Evolutionary conservation across 1,140 invertebrate genomes (phyloP).

Genomic region (Latrodectus geometricus): DNA sequence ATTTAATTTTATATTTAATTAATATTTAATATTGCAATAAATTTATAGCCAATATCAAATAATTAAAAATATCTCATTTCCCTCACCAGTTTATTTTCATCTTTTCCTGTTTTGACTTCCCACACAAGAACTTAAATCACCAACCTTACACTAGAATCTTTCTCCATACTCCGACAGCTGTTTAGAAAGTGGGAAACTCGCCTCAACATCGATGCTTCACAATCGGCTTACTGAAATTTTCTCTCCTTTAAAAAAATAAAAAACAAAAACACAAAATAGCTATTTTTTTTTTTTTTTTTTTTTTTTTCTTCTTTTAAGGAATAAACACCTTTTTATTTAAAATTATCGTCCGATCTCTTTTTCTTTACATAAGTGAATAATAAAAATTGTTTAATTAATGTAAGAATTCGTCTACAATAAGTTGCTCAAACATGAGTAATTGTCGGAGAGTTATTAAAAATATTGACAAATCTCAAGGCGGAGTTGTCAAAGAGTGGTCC

Average conservation of each 20-base stretch:
- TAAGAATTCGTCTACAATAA: background rate
- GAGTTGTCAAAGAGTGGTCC: slow-evolving; percentile 1
- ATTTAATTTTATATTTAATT: no score
- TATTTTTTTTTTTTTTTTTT: background rate
- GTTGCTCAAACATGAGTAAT: background rate
- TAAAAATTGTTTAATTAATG: background rate
- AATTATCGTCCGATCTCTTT: background rate
- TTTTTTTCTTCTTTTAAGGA: background rate
- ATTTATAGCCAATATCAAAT: background rate
- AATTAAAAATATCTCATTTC: background rate
- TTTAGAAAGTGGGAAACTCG: background rate
- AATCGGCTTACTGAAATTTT: background rate
- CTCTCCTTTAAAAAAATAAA: background rate
- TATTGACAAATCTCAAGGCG: background rate
- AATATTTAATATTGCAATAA: background rate
- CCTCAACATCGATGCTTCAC: background rate
- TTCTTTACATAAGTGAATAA: background rate
- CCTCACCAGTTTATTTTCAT: slow-evolving; percentile 39
- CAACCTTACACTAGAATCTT: background rate
- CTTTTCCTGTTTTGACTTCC: background rate
- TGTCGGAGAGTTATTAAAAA: slow-evolving; percentile 33
- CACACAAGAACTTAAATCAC: background rate
- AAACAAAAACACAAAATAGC: background rate
- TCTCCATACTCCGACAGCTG: no score
- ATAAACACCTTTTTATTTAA: background rate